These are phyloP conservation scores for Drosophila formosana DNA, from an alignment of 2,888 invertebrate species.

Conservation along the genomic window DNA sequence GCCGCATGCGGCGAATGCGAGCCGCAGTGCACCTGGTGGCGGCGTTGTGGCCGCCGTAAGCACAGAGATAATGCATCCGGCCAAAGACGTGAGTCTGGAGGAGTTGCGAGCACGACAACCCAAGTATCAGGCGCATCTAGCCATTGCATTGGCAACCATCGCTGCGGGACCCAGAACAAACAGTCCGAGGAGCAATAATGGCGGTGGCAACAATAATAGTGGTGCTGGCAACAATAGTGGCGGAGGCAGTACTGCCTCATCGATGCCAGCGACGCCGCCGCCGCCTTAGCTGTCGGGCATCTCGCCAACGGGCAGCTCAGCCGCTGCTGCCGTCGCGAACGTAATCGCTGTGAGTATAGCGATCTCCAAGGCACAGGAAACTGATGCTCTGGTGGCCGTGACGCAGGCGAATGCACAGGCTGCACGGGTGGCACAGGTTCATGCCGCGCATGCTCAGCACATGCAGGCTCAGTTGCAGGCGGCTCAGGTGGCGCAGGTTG, in stretches of 20 bases:
- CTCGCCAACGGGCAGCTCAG: slow-evolving; percentile 74
- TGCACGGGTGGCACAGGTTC: slow-evolving; percentile 86
- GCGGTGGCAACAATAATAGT: slow-evolving; percentile 1
- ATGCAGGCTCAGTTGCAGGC: slow-evolving; percentile 85
- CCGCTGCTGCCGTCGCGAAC: slow-evolving; percentile 68
- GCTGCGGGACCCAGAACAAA: slow-evolving; percentile 46
- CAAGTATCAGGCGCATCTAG: slow-evolving; percentile 88
- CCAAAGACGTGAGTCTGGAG: slow-evolving; percentile 96
- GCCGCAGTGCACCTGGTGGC: slow-evolving; percentile 16
- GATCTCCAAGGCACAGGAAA: slow-evolving; percentile 85
- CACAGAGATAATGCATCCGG: slow-evolving; percentile 96
- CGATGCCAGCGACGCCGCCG: slow-evolving; percentile 71
- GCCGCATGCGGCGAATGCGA: slow-evolving; percentile 35
- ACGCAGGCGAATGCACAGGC: slow-evolving; percentile 85
- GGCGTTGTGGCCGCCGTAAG: slow-evolving; percentile 92
- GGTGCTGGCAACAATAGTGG: slow-evolving; percentile 37
- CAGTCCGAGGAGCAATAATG: slow-evolving; percentile 59
- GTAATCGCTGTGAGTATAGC: slow-evolving; percentile 86
- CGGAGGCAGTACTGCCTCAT: slow-evolving; percentile 78
- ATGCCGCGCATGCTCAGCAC: slow-evolving; percentile 67
- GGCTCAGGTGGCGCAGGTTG: slow-evolving; percentile 86
- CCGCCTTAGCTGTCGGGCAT: slow-evolving; percentile 67
- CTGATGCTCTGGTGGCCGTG: slow-evolving; percentile 82
- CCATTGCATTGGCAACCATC: slow-evolving; percentile 62
- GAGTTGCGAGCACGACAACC: slow-evolving; percentile 91